phyloP scores from a whole-genome alignment of 2,113 vertebrate species.

The Gobio gobio region DNA sequence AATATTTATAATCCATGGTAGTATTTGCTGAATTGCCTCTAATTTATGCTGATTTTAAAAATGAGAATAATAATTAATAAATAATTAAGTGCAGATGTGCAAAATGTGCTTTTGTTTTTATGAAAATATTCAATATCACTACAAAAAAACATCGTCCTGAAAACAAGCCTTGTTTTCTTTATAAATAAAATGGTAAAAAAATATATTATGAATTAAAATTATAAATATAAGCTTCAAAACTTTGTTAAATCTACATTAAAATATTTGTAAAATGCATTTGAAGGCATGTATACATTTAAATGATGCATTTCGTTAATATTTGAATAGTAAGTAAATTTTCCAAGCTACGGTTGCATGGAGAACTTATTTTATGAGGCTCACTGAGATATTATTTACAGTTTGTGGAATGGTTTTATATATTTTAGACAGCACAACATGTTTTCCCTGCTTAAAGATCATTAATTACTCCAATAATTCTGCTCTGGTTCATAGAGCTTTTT shows the following conservation, averaged over 20 bases:
- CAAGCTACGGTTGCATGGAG: background rate
- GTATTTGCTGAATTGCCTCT: background rate
- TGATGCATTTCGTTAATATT: background rate
- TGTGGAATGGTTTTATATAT: background rate
- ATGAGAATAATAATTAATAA: background rate
- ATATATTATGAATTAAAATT: too few species aligned
- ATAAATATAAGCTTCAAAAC: background rate
- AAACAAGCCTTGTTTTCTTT: too few species aligned
- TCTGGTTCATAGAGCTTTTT: background rate
- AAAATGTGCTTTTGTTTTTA: background rate
- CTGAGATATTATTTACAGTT: background rate
- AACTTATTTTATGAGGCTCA: background rate
- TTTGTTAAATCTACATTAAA: background rate
- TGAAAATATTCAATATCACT: background rate
- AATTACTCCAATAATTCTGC: conserved; percentile 16
- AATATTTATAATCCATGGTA: background rate
- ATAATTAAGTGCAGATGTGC: background rate
- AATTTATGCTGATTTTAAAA: background rate
- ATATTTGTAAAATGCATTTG: background rate
- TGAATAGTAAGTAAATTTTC: background rate
- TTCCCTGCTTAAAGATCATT: background rate
- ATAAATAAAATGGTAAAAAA: too few species aligned
- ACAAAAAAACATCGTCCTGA: background rate
- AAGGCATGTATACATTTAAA: background rate
- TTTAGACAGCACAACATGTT: background rate